These are phyloP conservation scores for Pseudomugil gertrudae DNA, from an alignment of 2,797 vertebrate genomes.

Conservation along the genomic window DNA sequence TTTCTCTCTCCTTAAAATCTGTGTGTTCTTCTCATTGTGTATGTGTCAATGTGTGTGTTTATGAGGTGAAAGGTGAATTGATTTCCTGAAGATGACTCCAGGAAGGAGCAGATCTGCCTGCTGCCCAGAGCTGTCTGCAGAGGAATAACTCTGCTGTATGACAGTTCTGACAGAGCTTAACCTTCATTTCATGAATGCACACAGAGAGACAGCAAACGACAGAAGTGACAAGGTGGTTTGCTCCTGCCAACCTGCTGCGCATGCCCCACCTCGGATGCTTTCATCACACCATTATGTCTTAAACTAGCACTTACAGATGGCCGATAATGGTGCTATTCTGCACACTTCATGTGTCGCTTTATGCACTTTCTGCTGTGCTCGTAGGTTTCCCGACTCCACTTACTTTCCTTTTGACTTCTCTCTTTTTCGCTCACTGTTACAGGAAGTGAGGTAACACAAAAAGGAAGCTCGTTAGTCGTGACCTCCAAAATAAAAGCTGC, in stretches of 20 bases:
- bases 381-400: too few relatives aligned
- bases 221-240: constrained; percentile 55
- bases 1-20: constrained; percentile 26
- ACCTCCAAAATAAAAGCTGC: too few relatives aligned
- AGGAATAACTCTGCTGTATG: constrained; percentile 58
- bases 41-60: constrained; percentile 34
- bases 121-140: constrained; percentile 56
- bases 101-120: constrained; percentile 51
- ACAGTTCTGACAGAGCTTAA: constrained; percentile 69
- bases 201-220: constrained; percentile 49
- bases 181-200: constrained; percentile 70
- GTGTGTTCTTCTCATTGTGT: constrained; percentile 30
- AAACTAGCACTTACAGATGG: constrained; percentile 39
- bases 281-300: constrained; percentile 48
- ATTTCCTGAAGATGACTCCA: constrained; percentile 64
- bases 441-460: too few relatives aligned
- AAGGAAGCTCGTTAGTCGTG: too few relatives aligned
- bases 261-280: constrained; percentile 50
- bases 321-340: constrained; percentile 46
- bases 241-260: constrained; percentile 44
- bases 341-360: constrained; percentile 44
- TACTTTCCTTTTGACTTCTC: too few relatives aligned
- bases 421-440: too few relatives aligned
- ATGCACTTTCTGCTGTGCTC: too few relatives aligned
- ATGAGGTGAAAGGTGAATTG: constrained; percentile 65